Percentiles rank a stretch among this genome's conserved stretches.
These are phyloP conservation scores for Mimachlamys varia DNA, from an alignment of 2,888 invertebrate species.

Conservation along the genomic window DNA sequence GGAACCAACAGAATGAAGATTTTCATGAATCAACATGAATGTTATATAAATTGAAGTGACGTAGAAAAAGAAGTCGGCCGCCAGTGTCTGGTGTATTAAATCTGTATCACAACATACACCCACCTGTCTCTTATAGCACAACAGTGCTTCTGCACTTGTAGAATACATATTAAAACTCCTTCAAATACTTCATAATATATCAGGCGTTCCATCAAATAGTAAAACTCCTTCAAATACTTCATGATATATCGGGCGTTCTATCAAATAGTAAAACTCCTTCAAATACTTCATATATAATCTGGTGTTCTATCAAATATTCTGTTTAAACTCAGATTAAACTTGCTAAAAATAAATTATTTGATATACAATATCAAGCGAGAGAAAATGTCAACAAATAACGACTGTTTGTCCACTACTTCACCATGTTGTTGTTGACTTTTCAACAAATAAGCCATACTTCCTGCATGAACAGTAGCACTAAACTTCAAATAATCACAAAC, in stretches of 20 bases:
- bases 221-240: slow-evolving; percentile 11
- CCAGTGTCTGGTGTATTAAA: background rate
- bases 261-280: background rate
- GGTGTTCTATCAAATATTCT: background rate
- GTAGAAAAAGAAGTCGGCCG: too few relatives aligned
- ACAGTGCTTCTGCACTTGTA: background rate
- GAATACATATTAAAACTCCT: background rate
- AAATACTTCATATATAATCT: background rate
- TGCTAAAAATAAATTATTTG: slow-evolving; percentile 31
- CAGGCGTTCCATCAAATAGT: background rate
- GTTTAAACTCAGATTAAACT: background rate
- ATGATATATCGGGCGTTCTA: background rate
- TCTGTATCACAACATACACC: background rate
- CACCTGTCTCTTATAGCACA: background rate
- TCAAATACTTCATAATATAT: background rate
- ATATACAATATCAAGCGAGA: slow-evolving; percentile 1
- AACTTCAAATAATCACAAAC: background rate
- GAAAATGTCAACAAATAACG: slow-evolving; percentile 24
- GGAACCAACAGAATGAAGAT: too few relatives aligned
- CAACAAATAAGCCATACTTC: background rate
- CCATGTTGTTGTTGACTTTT: background rate
- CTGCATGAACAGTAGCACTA: background rate
- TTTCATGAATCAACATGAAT: too few relatives aligned
- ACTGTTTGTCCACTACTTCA: background rate
- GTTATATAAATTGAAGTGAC: too few relatives aligned